phyloP scores from a whole-genome alignment of 2,797 vertebrate species.

The Eulemur rubriventer region DNA sequence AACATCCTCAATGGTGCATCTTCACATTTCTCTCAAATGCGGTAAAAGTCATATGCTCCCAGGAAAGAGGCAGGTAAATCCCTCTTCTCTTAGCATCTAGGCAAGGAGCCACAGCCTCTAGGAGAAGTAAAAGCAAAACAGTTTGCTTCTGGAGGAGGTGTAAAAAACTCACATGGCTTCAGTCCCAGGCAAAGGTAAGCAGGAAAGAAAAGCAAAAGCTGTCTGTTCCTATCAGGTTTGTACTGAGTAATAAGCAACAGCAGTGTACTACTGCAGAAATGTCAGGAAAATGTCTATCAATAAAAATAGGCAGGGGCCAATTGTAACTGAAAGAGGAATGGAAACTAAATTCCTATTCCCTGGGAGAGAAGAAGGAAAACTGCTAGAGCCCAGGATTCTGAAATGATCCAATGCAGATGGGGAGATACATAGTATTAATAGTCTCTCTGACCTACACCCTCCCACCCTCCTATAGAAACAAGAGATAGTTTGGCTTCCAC shows the following conservation, averaged over 20 bases:
- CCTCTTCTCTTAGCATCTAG: no score
- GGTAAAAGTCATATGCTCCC: not conserved
- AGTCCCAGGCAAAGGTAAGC: not conserved
- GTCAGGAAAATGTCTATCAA: not conserved
- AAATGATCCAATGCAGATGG: not conserved
- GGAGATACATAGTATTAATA: no score
- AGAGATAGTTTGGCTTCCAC: not conserved
- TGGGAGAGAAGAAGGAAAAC: not conserved
- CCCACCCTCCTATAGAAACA: not conserved
- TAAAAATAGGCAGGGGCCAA: not conserved
- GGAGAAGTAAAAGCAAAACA: not conserved
- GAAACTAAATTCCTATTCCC: not conserved
- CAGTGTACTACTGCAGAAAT: not conserved
- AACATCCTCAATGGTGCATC: not conserved
- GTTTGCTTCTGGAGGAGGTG: not conserved
- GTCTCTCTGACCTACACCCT: not conserved
- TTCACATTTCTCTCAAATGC: not conserved
- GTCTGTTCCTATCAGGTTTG: not conserved
- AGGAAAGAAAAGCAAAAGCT: not conserved
- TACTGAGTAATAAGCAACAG: not conserved
- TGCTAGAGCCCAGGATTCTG: no score
- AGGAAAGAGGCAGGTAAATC: not conserved
- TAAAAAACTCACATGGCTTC: not conserved
- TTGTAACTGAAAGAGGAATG: not conserved
- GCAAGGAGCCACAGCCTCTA: not conserved